Evolutionary conservation across 2,797 vertebrate genomes (phyloP), one percentile per base, ranked within the genome.

Genomic region (Manis crassicaudata): DNA sequence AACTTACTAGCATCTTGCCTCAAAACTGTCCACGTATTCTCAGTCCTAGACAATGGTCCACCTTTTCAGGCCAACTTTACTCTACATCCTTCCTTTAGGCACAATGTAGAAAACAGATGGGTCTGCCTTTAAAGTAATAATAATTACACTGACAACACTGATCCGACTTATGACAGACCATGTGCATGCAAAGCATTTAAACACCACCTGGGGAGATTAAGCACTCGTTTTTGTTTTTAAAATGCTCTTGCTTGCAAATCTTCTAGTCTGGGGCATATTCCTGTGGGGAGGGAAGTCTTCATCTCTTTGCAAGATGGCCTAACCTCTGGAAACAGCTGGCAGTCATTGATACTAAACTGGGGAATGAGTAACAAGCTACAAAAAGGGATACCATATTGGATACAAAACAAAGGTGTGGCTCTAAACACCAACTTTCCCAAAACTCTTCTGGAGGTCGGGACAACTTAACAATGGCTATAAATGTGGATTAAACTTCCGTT

Each of bases 331-430:
- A 94, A n/a, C 17, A 52, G 79, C 73, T 9, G 27, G 25, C 12
- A 56, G 9, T 75, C 46, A 35, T 18, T 35, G 46, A 52, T 7
- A 20, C 79, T 82, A 79, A 91, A 40, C 94, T 76, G 76, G 81
- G 80, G 90, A 89, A 76, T 16, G 52, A 85, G 60, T 14, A 52
- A 63, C 29, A 40, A 65, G 63, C 50, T 72, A 84, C 52, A 62
- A 2, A 67, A 25, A 90, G 75, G 58, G 83, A 77, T 3, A 40
- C 70, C 77, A 92, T 88, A 95, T 86, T 68, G 73, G 90, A 83
- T 56, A 70, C 60, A 88, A 80, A 94, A 90, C 46, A 65, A 80
- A 70, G 37, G 54, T 40, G 70, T 90, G 81, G 85, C 92, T 95
- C 77, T 81, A 52, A 75, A 76, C 54, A 72, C 29, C 29, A 32